Conservation (phyloP, 2,797 vertebrate genomes). For the Miichthys miiuy region DNA sequence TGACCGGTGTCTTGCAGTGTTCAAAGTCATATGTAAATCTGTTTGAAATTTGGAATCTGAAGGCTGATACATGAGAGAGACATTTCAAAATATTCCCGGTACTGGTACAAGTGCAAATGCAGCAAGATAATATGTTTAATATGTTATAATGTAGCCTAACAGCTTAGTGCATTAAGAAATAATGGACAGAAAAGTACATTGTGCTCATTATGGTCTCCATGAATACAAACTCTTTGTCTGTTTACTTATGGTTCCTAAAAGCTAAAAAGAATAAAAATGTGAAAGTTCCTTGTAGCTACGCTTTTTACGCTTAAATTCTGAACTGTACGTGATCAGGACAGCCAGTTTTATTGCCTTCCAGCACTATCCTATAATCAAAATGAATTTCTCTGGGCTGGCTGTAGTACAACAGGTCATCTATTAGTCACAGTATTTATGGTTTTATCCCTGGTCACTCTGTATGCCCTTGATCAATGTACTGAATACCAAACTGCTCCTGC, state of each 20-base stretch:
- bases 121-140: background rate
- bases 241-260: background rate
- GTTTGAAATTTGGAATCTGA: conserved; percentile 39
- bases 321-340: conserved; percentile 12
- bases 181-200: background rate
- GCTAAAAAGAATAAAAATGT: conserved; percentile 19
- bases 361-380: background rate
- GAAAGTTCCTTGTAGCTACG: conserved; percentile 18
- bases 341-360: conserved; percentile 12
- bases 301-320: conserved; percentile 18
- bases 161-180: background rate
- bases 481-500: conserved; percentile 2
- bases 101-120: background rate
- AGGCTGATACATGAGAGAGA: conserved; percentile 8
- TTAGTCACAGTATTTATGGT: conserved; percentile 15
- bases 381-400: background rate
- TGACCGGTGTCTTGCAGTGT: conserved; percentile 40
- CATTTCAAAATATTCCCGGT: background rate
- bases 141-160: background rate
- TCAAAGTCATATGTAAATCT: conserved; percentile 57
- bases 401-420: conserved; percentile 3
- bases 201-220: background rate
- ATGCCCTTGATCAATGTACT: background rate
- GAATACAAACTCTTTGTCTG: background rate
- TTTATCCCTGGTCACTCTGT: background rate